Base-by-base conservation (phyloP, 2,113 vertebrate genomes). In the Hippocampus barbouri region DNA sequence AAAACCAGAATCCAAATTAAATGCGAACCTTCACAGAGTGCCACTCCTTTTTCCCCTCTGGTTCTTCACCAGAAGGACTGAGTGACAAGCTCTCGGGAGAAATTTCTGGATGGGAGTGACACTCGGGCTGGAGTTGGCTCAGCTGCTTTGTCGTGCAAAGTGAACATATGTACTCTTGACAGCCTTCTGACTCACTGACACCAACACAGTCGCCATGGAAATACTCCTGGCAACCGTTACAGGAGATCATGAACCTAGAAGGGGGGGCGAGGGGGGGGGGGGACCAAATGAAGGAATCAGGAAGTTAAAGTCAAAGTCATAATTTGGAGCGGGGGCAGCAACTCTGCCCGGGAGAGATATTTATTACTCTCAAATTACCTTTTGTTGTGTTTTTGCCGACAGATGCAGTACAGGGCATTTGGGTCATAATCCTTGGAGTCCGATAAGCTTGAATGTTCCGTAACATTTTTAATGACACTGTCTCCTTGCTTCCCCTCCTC, bases 221-320 rank as follows among this genome's bases (percentile, higher is more conserved):
- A 95, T 96, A 97, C 15, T 94, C 93, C 78, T 95, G 94, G 81
- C 97, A 99, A 71, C 92, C 89, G 83, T 96, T 94, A 78, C 97
- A 99, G 87, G 94, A 94, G 80, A 99, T 96, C 96, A 98, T 96
- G 87, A 96, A 97, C 88, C 97, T 98, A 86, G n/a, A 1, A 76
- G 78, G 16, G 47, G 51, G 72, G 34, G 6, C n/a, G n/a, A n/a
- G n/a, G n/a, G n/a, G n/a, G 77, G 78, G 16, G 47, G 51, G 72
- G 34, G 6, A 72, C 4, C 30, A 62, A 75, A n/a, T 61, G 41
- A n/a, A 27, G 60, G 8, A 38, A 69, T 70, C 34, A 84, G 69
- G 66, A 80, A 78, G 43, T 78, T 71, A 84, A 82, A 85, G 45
- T 45, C 5, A 84, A 82, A 85, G 45, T 45, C 5, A 70, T 63